Base-by-base conservation (phyloP, 2,113 vertebrate species). In the Cavia aperea region DNA sequence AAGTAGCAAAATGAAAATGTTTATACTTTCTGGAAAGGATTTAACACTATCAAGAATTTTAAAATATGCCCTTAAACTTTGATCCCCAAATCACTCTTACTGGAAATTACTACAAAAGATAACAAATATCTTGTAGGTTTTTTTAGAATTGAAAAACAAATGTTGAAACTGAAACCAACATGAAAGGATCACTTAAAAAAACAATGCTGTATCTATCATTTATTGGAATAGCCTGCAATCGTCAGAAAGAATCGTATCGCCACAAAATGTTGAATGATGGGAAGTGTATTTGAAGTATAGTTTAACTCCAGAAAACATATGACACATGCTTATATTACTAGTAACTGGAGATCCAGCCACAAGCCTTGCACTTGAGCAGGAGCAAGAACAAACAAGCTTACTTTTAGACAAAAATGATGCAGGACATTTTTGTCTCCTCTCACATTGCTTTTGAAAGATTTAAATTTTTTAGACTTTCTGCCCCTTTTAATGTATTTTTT, bases 41-140 rank as follows among this genome's bases (percentile, higher is more conserved):
- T 94, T 79, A 85, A 36, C 31, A 33, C 91, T 84, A 39, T 83
- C 19, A 92, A 79, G 33, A 92, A 93, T 43, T 73, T 49, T 19
- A 75, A 92, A 89, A 33, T 56, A 73, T 58, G 9, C 16, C 36
- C 60, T 95, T 88, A 93, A 81, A 13, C 6, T 86, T 88, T 86
- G n/a, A 68, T 19, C 18, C 23, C 1, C 13, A 70, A 88, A 78
- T 86, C 29, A 10, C 31, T 81, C 12, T 56, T 73, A 4, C 60
- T 60, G 29, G 11, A 86, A 79, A 46, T 75, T 46, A 83, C 6
- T 68, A 31, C 33, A 90, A 93, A 86, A 77, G n/a, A 65, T 21
- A 65, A n/a, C 3, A 1, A 83, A 87, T 63, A 66, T 82, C 87
- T 62, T 86, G 11, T 60, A 86, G 33, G 8, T 31, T 86, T 88